Conservation (phyloP, 2,888 invertebrate genomes). For the Cheilosia pagana region DNA sequence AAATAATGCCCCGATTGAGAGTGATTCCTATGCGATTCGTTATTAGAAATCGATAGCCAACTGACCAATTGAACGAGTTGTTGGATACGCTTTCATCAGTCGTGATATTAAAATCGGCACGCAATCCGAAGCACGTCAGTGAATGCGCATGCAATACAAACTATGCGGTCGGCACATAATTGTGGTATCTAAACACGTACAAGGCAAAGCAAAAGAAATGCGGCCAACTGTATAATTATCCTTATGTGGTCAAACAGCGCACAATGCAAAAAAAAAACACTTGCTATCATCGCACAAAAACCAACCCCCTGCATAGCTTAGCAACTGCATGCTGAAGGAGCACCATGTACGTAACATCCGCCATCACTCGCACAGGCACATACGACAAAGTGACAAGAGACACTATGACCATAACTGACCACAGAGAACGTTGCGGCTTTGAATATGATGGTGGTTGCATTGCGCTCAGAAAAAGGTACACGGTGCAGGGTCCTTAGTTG, state of each 20-base stretch:
- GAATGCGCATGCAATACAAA: not conserved
- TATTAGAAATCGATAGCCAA: too few relatives aligned
- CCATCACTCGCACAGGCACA: conserved; percentile 27
- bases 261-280: conserved; percentile 45
- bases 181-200: conserved; percentile 73
- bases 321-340: conserved; percentile 45
- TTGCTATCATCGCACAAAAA: not conserved
- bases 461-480: conserved; percentile 40
- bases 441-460: conserved; percentile 55
- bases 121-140: not conserved
- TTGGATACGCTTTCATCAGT: not conserved
- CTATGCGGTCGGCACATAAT: conserved; percentile 48
- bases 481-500: conserved; percentile 23
- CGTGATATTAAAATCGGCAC: not conserved
- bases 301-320: conserved; percentile 15
- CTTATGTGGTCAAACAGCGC: conserved; percentile 65
- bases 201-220: conserved; percentile 55
- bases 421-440: conserved; percentile 65
- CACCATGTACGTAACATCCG: conserved; percentile 14
- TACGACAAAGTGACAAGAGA: not conserved
- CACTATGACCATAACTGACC: conserved; percentile 62
- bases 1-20: not conserved
- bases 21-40: not conserved
- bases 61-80: not conserved
- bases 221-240: conserved; percentile 68